Base-by-base conservation (phyloP, 1,140 invertebrate genomes). In the Hesperophylax magnus region DNA sequence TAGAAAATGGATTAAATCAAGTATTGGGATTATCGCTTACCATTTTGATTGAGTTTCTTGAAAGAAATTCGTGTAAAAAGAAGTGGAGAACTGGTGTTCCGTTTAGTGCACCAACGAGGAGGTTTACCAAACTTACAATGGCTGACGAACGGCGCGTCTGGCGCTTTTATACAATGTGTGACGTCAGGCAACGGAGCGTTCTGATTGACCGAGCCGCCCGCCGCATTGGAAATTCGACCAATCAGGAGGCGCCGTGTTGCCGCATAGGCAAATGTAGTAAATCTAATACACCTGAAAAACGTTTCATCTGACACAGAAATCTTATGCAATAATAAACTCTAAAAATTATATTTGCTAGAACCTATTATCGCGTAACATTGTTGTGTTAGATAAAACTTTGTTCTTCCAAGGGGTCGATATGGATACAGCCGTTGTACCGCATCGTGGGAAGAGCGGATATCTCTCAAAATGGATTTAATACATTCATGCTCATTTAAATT, bases 51-150 rank as follows among this genome's bases (percentile, higher is more conserved):
- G 20, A 65, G 47, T 54, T 63, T 39, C 31, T 76, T 20, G 31
- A 27, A n/a, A 56, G n/a, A 56, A 56, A 56, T 71, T 17, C n/a
- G 20, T 34, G 65, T 31, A 56, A n/a, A 24, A 67, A 54, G 56
- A 75, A 56, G 24, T 18, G 34, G 34, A 22, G 27, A 61, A 63
- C 31, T 76, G 34, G 60, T 22, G 71, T 53, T 47, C 20, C 72
- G 78, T 80, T 77, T 20, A 69, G 60, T 24, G n/a, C 24, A 34
- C 79, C 72, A 75, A 77, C 61, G 1, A 80, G 54, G 79, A 80
- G 60, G 79, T 52, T 69, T 22, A 65, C 72, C 79, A 80, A 80
- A 80, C 79, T 80, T 22, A 76, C 79, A 77, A 80, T 80, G 79
- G 39, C 53, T 47, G 9, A 11, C n/a, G 2, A 34, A 24, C 47